Base-by-base conservation (phyloP, 2,888 invertebrate genomes). In the Panzeria rudis region DNA sequence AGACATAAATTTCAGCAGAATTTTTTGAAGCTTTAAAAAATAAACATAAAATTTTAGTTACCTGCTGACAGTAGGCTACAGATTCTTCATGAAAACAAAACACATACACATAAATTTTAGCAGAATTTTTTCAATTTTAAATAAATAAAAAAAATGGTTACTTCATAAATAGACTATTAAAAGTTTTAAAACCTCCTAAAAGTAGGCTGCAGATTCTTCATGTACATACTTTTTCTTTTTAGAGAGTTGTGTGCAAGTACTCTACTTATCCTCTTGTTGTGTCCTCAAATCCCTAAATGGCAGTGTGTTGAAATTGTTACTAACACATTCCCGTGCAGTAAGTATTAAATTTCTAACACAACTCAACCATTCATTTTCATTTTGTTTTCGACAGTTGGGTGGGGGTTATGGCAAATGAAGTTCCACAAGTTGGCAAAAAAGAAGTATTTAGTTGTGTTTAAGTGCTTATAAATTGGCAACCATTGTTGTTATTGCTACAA, bases 381-480 rank as follows among this genome's bases (percentile, higher is more conserved):
- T 41, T 13, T 20, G 50, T 50, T 69, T 69, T 61, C 69, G 61
- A 68, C 77, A 66, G 41, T 66, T 20, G n/a, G 52, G 6, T 47
- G 13, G 62, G 13, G 52, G 11, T 62, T 69, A 50, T 50, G 54
- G 54, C 20, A 78, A 79, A 41, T 79, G 44, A 59, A 68, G 47
- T 56, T 76, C 32, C 47, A 56, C 62, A 62, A 76, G 69, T 69
- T 61, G 68, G 71, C n/a, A 66, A 56, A 62, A n/a, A n/a, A n/a
- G n/a, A n/a, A 64, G 73, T 61, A 72, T 84, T 80, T 84, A 76
- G 66, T 59, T 80, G 75, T 76, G 68, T 68, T 81, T 77, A 81
- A 84, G 77, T 72, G 69, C 56, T 81, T 81, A 78, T 73, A 81
- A 73, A 64, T 79, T 79, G 78, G n/a, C n/a, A n/a, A n/a, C 15